Evolutionary conservation across 2,797 vertebrate species (phyloP).

Genomic region (Macroramphosus scolopax): DNA sequence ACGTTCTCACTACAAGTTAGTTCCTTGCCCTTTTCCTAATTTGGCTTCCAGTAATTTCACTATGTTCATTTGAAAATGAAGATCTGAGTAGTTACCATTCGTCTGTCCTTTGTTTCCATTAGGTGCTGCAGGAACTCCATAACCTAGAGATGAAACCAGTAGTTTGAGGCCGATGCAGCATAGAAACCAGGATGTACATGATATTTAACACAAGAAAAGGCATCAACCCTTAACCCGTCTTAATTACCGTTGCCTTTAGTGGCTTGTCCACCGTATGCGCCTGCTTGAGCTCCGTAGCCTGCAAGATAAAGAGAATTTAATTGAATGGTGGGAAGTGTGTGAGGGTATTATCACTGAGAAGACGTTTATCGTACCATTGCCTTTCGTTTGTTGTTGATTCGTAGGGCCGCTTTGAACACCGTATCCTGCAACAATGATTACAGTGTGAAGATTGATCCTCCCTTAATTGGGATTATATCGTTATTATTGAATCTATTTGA

Average conservation of each 20-base stretch:
- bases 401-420: conserved; percentile 24
- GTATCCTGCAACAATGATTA: conserved; percentile 41
- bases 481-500: too few relatives aligned
- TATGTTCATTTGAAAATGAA: too few relatives aligned
- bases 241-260: conserved; percentile 52
- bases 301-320: conserved; percentile 4
- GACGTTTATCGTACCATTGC: conserved; percentile 19
- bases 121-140: conserved; percentile 19
- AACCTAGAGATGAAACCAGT: conserved; percentile 17
- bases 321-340: neutral
- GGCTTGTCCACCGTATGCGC: conserved; percentile 34
- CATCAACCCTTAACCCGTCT: too few relatives aligned
- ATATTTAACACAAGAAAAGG: too few relatives aligned
- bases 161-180: neutral
- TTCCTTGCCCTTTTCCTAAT: too few relatives aligned
- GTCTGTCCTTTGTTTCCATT: conserved; percentile 22
- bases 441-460: neutral
- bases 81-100: too few relatives aligned
- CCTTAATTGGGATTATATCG: neutral
- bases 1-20: too few relatives aligned
- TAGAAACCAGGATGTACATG: too few relatives aligned
- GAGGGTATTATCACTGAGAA: neutral
- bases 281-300: conserved; percentile 46
- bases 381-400: conserved; percentile 49
- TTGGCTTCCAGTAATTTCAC: too few relatives aligned